Conservation (phyloP, 2,113 vertebrate species). For the Nothoprocta pentlandii region DNA sequence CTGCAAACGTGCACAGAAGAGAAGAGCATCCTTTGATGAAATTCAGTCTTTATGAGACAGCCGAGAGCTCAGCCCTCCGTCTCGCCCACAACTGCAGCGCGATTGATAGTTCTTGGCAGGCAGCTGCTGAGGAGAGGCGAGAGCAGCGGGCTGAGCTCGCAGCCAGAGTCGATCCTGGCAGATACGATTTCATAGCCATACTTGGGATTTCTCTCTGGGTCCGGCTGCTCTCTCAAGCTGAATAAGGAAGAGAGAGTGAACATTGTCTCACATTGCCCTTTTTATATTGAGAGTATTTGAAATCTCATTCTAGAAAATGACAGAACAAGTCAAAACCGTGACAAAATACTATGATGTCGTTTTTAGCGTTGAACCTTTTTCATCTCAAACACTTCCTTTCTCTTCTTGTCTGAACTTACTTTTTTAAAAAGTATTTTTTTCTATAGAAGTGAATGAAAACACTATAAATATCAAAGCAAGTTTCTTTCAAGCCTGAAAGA, state of each 20-base stretch:
- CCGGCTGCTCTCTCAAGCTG: constrained; percentile 1
- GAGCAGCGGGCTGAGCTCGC: background rate
- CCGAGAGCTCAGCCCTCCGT: background rate
- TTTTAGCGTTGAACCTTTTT: background rate
- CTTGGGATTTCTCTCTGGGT: constrained; percentile 53
- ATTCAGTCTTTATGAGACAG: background rate
- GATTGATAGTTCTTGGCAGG: background rate
- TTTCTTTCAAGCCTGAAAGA: background rate
- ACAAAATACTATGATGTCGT: background rate
- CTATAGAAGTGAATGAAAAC: background rate
- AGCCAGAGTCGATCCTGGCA: constrained; percentile 13
- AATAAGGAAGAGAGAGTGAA: constrained; percentile 55
- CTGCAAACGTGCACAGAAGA: background rate
- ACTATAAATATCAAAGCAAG: background rate
- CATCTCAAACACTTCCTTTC: background rate
- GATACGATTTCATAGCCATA: constrained; percentile 42
- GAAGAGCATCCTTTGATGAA: background rate
- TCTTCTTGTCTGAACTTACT: background rate
- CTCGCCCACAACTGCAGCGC: background rate
- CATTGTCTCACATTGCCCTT: background rate
- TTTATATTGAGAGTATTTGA: background rate
- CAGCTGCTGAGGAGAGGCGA: constrained; percentile 6
- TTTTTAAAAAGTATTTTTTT: background rate
- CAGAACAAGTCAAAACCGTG: background rate
- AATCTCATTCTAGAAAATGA: background rate